These are phyloP conservation scores for Drosophila lacteicornis DNA, from an alignment of 1,140 invertebrate species.

Conservation along the genomic window DNA sequence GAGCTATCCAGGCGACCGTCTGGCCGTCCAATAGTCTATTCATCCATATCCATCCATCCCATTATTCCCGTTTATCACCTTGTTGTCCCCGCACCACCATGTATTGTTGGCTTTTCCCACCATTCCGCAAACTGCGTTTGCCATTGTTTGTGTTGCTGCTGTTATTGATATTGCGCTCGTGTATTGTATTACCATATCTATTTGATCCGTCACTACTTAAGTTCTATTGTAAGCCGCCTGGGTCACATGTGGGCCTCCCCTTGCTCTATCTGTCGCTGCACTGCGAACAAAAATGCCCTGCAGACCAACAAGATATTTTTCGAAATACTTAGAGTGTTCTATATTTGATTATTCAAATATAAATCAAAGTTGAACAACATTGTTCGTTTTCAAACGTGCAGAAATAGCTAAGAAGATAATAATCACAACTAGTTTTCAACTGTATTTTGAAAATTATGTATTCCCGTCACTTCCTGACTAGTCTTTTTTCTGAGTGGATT, in stretches of 20 bases:
- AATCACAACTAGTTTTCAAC: neutral
- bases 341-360: no score
- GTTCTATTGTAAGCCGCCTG: slow-evolving; percentile 40
- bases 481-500: slow-evolving; percentile 4
- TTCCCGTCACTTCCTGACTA: no score
- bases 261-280: neutral
- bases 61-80: slow-evolving; percentile 48
- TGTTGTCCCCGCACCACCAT: slow-evolving; percentile 16
- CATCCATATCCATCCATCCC: slow-evolving; percentile 22
- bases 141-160: slow-evolving; percentile 26
- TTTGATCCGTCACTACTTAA: slow-evolving; percentile 50
- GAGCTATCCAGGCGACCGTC: neutral
- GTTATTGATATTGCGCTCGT: slow-evolving; percentile 47
- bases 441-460: neutral
- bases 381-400: neutral
- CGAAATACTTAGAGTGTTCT: no score
- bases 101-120: slow-evolving; percentile 47
- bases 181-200: slow-evolving; percentile 54
- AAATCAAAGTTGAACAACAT: no score
- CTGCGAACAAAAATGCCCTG: neutral
- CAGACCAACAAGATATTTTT: neutral
- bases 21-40: neutral
- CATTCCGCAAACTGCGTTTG: slow-evolving; percentile 39
- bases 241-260: slow-evolving; percentile 37
- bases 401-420: no score